phyloP scores from a whole-genome alignment of 2,888 invertebrate species.

The Dynastes hyllus region DNA sequence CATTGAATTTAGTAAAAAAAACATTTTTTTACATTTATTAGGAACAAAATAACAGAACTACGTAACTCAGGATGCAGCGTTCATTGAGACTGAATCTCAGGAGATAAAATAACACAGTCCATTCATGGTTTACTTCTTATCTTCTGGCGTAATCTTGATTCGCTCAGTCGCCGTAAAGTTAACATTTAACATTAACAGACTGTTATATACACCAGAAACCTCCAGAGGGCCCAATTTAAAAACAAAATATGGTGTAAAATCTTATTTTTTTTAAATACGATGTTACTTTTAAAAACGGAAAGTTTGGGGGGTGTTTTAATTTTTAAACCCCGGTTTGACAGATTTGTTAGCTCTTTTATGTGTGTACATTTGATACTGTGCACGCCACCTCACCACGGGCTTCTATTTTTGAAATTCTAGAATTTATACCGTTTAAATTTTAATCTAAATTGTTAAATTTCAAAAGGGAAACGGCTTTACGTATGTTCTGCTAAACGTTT shows the following conservation, averaged over 20 bases:
- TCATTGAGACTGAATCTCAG: slow-evolving; percentile 16
- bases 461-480: slow-evolving; percentile 1
- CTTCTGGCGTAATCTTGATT: slow-evolving; percentile 49
- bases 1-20: not conserved
- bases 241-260: too few relatives aligned
- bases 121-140: slow-evolving; percentile 50
- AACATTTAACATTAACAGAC: slow-evolving; percentile 49
- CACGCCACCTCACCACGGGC: slow-evolving; percentile 33
- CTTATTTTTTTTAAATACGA: slow-evolving; percentile 46
- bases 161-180: slow-evolving; percentile 40
- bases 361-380: slow-evolving; percentile 41
- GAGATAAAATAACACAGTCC: slow-evolving; percentile 44
- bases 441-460: slow-evolving; percentile 25
- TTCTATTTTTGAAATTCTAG: slow-evolving; percentile 46
- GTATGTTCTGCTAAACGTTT: not conserved
- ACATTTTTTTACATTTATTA: too few relatives aligned
- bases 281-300: too few relatives aligned
- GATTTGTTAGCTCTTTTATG: slow-evolving; percentile 47
- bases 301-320: too few relatives aligned
- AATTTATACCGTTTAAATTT: slow-evolving; percentile 36
- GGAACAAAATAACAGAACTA: not conserved
- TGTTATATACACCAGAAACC: slow-evolving; percentile 46
- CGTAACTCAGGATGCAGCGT: slow-evolving; percentile 10
- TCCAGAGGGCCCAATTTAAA: too few relatives aligned
- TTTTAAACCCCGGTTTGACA: too few relatives aligned